These are phyloP conservation scores for Smithornis capensis DNA, from an alignment of 2,113 vertebrate genomes.

Conservation along the genomic window DNA sequence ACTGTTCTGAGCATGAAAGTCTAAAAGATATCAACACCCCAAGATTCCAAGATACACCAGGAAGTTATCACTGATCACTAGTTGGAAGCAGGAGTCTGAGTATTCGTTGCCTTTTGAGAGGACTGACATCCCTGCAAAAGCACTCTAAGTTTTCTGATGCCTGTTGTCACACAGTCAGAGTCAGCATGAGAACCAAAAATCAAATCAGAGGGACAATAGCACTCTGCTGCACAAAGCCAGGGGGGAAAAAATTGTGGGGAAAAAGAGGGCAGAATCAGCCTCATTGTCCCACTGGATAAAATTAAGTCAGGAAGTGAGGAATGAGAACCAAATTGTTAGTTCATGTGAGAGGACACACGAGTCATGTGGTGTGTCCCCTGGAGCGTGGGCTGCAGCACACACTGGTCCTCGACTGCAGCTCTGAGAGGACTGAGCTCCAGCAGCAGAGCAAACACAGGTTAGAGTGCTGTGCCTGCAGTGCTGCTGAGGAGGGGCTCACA, in stretches of 20 bases:
- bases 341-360: background rate
- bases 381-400: background rate
- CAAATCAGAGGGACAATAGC: background rate
- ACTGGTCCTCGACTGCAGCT: background rate
- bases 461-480: background rate
- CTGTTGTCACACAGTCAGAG: background rate
- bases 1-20: background rate
- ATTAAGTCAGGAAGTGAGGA: background rate
- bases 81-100: background rate
- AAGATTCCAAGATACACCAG: background rate
- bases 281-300: background rate
- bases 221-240: background rate
- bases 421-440: background rate
- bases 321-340: background rate
- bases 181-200: background rate
- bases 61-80: background rate
- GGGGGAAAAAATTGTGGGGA: fast-evolving
- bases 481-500: background rate
- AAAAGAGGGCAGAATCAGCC: background rate
- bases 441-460: background rate
- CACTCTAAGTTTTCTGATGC: background rate
- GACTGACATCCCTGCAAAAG: background rate
- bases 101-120: background rate
- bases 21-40: background rate
- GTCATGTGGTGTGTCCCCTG: background rate